Evolutionary conservation across 1,140 invertebrate genomes (phyloP), one percentile per base, ranked within the genome.

Genomic region (Neocloeon triangulifer): DNA sequence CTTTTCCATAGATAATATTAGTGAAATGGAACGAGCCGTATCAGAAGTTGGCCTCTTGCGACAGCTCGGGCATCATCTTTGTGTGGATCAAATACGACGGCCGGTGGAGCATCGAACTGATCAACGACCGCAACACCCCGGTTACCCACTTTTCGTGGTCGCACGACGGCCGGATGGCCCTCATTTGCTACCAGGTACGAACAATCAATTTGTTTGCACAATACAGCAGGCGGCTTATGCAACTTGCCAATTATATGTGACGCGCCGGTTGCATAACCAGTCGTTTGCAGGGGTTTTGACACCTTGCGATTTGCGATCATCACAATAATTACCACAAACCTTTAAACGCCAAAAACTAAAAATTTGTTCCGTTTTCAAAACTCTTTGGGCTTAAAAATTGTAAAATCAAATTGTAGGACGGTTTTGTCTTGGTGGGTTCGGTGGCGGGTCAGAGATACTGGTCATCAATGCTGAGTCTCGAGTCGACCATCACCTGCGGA

Each of bases 1-100:
- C 34, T 30, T 30, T 21, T 38, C 55, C 58, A 1, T 55, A 94
- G 89, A 82, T 94, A 18, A 85, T 86, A 25, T 56, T 95, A 20
- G 89, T 96, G 13, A 85, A 86, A 58, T 98, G 94, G 94, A 98
- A 97, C 58, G 86, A 92, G 53, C 86, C 91, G 0, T 97, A 95
- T 53, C 89, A 96, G 55, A 97, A 97, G 53, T 50, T 98, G 35
- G 91, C 91, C 2, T 92, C 89, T 4, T 97, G 91, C 56, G 94
- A 97, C 59, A 85, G 77, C 43, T 89, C 84, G 1, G 94, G 94
- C 9, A 85, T 96, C 19, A 97, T 97, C 44, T 98, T 96, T 54
- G 88, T 98, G 4, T 97, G 94, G 92, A 95, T 95, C 39, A 95
- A 95, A 50, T 96, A 96, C 52, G 92, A 97, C 50, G 89, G 91